Evolutionary conservation across 2,113 vertebrate genomes (phyloP).

Genomic region (Thamnaconus septentrionalis): DNA sequence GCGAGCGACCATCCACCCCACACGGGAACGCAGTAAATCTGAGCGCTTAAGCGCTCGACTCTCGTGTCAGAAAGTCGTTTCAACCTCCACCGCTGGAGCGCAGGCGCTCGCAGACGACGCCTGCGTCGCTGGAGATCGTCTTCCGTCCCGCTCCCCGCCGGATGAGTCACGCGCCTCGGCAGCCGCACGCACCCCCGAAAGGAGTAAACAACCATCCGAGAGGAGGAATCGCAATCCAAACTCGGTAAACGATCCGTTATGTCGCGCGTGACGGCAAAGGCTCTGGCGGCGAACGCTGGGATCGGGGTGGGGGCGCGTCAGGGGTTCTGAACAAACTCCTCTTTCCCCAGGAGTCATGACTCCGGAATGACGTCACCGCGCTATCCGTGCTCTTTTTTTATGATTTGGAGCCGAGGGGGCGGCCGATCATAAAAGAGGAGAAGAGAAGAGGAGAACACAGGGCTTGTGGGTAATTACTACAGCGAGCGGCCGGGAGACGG

Average conservation of each 20-base stretch:
- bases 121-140: slow-evolving; percentile 29
- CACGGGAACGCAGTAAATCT: background rate
- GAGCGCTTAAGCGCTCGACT: background rate
- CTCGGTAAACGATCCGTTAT: slow-evolving; percentile 53
- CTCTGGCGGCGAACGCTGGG: slow-evolving; percentile 33
- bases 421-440: slow-evolving; percentile 69
- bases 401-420: slow-evolving; percentile 45
- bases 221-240: slow-evolving; percentile 35
- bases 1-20: too few species aligned
- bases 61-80: background rate
- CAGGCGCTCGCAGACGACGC: slow-evolving; percentile 27
- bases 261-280: slow-evolving; percentile 53
- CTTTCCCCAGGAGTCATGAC: slow-evolving; percentile 55
- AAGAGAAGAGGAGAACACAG: slow-evolving; percentile 74
- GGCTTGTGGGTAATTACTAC: slow-evolving; percentile 78
- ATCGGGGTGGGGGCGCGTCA: slow-evolving; percentile 41
- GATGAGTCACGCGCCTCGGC: slow-evolving; percentile 35
- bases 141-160: slow-evolving; percentile 47
- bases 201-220: slow-evolving; percentile 38
- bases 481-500: slow-evolving; percentile 56
- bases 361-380: slow-evolving; percentile 59
- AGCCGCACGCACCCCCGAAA: slow-evolving; percentile 36
- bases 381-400: slow-evolving; percentile 53
- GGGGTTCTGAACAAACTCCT: slow-evolving; percentile 41
- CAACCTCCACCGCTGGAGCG: slow-evolving; percentile 14